Percentiles rank a stretch among this genome's conserved stretches.
These are phyloP conservation scores for Lysandra bellargus DNA, from an alignment of 2,888 invertebrate species.

Conservation along the genomic window DNA sequence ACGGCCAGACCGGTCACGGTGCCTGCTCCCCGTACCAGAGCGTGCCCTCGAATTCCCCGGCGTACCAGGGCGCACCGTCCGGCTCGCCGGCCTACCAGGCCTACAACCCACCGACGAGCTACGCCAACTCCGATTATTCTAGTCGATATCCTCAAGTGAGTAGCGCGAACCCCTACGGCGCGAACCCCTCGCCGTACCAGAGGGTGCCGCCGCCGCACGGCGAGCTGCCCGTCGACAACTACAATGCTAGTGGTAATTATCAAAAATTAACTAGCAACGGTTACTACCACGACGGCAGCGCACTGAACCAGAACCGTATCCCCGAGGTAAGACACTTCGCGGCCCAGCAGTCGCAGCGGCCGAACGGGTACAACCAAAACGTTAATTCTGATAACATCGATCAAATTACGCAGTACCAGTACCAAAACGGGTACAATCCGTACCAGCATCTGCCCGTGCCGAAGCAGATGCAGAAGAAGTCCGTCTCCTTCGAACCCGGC, in stretches of 20 bases:
- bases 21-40: slow-evolving; percentile 69
- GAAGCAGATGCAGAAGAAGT: slow-evolving; percentile 84
- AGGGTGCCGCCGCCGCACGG: slow-evolving; percentile 82
- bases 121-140: slow-evolving; percentile 73
- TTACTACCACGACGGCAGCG: slow-evolving; percentile 59
- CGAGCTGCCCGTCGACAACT: slow-evolving; percentile 61
- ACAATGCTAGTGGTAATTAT: slow-evolving; percentile 59
- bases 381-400: slow-evolving; percentile 56
- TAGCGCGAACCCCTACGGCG: slow-evolving; percentile 59
- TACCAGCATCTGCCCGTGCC: slow-evolving; percentile 84
- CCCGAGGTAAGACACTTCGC: slow-evolving; percentile 61
- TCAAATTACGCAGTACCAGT: slow-evolving; percentile 59
- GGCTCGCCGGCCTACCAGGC: slow-evolving; percentile 71
- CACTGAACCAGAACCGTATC: slow-evolving; percentile 51
- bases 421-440: slow-evolving; percentile 72
- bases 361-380: slow-evolving; percentile 65
- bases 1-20: slow-evolving; percentile 52
- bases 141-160: slow-evolving; percentile 71
- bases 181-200: slow-evolving; percentile 77
- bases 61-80: slow-evolving; percentile 71
- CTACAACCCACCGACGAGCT: slow-evolving; percentile 77
- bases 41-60: slow-evolving; percentile 71
- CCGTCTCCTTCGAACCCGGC: slow-evolving; percentile 86
- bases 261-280: slow-evolving; percentile 67
- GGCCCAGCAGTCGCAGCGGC: slow-evolving; percentile 62